phyloP scores from a whole-genome alignment of 2,888 invertebrate species.

The Acheta domesticus region DNA sequence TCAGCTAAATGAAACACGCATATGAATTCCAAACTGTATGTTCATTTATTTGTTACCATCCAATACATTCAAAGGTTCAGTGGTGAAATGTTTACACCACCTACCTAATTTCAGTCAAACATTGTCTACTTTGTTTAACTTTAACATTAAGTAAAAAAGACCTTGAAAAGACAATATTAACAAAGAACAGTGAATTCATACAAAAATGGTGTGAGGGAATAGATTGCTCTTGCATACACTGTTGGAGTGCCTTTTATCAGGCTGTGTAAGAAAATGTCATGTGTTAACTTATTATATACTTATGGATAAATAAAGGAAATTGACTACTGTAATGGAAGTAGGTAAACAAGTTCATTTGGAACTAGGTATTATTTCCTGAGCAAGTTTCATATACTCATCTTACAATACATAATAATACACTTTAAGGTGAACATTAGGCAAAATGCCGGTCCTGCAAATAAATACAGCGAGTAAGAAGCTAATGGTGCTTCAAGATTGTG shows the following conservation, averaged over 20 bases:
- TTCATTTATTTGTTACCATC: not conserved
- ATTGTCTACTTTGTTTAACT: not conserved
- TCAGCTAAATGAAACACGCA: too few relatives aligned
- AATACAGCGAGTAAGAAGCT: too few relatives aligned
- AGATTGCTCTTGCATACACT: not conserved
- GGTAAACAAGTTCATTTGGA: not conserved
- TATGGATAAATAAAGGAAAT: not conserved
- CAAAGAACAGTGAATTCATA: not conserved
- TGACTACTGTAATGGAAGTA: not conserved
- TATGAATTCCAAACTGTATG: not conserved
- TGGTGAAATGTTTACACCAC: not conserved
- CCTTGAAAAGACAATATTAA: not conserved
- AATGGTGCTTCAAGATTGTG: not conserved
- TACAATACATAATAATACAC: not conserved
- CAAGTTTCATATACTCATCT: constrained; percentile 2
- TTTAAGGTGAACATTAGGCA: not conserved
- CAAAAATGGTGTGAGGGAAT: constrained; percentile 1
- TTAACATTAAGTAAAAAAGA: not conserved
- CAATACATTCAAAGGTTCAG: not conserved
- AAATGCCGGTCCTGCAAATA: too few relatives aligned
- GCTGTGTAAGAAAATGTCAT: not conserved
- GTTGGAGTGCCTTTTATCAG: not conserved
- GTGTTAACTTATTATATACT: not conserved
- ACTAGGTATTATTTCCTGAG: constrained; percentile 11
- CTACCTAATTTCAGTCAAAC: not conserved